Conservation (phyloP, 92 coral and sea anemone species). For the Phenganax stokvisi region DNA sequence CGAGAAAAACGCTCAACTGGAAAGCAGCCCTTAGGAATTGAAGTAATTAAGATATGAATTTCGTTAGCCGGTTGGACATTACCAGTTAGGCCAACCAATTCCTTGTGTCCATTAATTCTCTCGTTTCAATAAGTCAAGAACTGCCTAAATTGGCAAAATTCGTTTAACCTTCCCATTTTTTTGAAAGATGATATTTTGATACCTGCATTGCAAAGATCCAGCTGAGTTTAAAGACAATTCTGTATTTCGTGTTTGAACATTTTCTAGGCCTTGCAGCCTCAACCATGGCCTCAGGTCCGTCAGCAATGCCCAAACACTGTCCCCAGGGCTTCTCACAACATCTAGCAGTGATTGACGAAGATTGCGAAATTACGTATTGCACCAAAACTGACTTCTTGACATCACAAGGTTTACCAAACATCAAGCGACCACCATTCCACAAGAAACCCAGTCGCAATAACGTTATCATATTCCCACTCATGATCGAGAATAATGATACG, state of each 20-base stretch:
- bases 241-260: not conserved
- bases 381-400: slow-evolving; percentile 62
- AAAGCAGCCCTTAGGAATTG: no score
- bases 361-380: slow-evolving; percentile 84
- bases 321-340: slow-evolving; percentile 89
- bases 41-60: no score
- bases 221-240: no score
- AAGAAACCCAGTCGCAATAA: slow-evolving; percentile 54
- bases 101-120: no score
- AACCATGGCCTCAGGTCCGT: slow-evolving; percentile 42
- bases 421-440: slow-evolving; percentile 85
- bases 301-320: slow-evolving; percentile 75
- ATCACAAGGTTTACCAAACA: slow-evolving; percentile 61
- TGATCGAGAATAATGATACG: slow-evolving; percentile 60
- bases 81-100: no score
- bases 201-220: no score
- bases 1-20: no score
- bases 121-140: no score
- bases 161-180: no score
- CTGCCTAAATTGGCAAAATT: no score
- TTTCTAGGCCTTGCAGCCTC: slow-evolving; percentile 9
- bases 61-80: no score
- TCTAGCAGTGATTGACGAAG: slow-evolving; percentile 71
- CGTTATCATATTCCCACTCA: slow-evolving; percentile 66
- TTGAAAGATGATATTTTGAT: no score